These are phyloP conservation scores for Bambusicola thoracicus DNA, from an alignment of 2,113 vertebrate genomes.

Conservation along the genomic window DNA sequence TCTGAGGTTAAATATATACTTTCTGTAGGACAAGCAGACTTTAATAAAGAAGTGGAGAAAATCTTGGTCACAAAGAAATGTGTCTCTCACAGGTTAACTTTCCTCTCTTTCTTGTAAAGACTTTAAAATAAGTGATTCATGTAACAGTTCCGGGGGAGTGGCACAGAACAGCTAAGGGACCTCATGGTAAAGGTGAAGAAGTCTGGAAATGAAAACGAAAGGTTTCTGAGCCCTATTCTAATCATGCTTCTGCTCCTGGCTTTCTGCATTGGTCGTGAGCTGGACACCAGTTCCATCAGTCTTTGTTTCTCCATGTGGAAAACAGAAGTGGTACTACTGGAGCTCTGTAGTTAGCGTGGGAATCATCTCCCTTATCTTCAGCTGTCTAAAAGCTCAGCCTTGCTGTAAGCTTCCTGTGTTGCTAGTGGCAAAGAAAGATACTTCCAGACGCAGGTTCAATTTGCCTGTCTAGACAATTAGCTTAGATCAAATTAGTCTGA, in stretches of 20 bases:
- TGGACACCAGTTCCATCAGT: neutral
- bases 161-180: neutral
- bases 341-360: fast-evolving
- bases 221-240: neutral
- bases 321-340: neutral
- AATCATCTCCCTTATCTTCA: neutral
- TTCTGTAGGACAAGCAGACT: neutral
- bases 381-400: neutral
- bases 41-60: neutral
- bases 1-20: neutral
- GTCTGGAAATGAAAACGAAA: neutral
- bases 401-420: fast-evolving
- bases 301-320: neutral
- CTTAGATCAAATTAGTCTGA: neutral
- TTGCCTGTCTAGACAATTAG: neutral
- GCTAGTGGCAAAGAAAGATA: neutral
- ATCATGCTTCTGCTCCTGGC: neutral
- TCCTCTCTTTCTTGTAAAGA: neutral
- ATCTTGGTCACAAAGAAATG: neutral
- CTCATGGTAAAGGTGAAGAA: neutral
- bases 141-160: neutral
- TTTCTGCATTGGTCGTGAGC: neutral
- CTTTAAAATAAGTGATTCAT: neutral
- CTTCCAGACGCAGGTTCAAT: neutral
- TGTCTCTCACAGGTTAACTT: neutral